phyloP scores from a whole-genome alignment of 2,797 vertebrate species.

The Champsocephalus esox region DNA sequence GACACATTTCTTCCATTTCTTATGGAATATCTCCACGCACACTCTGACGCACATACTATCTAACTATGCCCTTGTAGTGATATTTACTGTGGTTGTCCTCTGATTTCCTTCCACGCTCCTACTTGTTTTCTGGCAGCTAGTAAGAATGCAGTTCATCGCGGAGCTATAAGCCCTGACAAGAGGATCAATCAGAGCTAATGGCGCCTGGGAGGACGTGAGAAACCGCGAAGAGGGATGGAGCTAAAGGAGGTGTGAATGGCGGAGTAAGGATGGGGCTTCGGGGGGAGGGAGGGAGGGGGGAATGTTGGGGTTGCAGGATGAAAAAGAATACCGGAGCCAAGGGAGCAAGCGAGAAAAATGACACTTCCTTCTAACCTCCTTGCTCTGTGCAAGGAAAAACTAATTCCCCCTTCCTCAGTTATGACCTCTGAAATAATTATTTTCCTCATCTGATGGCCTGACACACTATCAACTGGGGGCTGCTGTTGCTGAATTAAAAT shows the following conservation, averaged over 20 bases:
- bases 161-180: conserved; percentile 62
- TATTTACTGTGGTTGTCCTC: conserved; percentile 25
- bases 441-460: conserved; percentile 12
- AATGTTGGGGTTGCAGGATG: neutral
- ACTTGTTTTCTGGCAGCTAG: conserved; percentile 22
- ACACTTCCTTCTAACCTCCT: conserved; percentile 33
- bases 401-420: conserved; percentile 35
- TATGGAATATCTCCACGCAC: neutral
- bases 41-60: neutral
- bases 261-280: neutral
- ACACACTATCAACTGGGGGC: neutral
- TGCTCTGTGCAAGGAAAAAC: conserved; percentile 14
- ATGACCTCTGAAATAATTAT: conserved; percentile 27
- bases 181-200: conserved; percentile 79
- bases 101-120: conserved; percentile 31
- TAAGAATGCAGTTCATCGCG: conserved; percentile 61
- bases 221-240: conserved; percentile 33
- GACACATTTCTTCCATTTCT: neutral
- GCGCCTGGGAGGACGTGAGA: conserved; percentile 65
- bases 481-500: conserved; percentile 3
- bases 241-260: conserved; percentile 14
- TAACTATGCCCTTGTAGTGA: conserved; percentile 22
- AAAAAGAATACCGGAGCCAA: conserved; percentile 17
- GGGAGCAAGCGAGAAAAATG: conserved; percentile 43
- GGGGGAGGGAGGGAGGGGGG: no score